Conservation (phyloP, 1,140 invertebrate species). For the Sycophaga agraensis region DNA sequence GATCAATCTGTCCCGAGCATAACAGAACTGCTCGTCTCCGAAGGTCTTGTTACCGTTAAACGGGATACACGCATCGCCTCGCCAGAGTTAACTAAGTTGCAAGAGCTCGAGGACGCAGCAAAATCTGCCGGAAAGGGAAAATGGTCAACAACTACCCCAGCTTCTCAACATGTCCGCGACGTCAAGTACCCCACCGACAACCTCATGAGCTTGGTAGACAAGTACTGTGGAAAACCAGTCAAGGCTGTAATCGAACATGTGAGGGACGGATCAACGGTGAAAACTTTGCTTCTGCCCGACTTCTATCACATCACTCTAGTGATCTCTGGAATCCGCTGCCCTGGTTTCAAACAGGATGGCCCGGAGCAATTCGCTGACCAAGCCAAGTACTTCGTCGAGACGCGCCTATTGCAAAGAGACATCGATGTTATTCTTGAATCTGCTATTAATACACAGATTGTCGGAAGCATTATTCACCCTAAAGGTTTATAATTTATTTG, state of each 20-base stretch:
- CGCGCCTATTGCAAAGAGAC: slow-evolving; percentile 87
- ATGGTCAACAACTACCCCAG: slow-evolving; percentile 63
- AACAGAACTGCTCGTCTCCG: slow-evolving; percentile 80
- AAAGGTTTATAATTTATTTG: slow-evolving; percentile 59
- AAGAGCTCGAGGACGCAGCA: slow-evolving; percentile 89
- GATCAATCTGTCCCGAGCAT: slow-evolving; percentile 82
- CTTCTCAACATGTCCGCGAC: slow-evolving; percentile 73
- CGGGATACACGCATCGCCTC: slow-evolving; percentile 69
- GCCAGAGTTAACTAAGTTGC: slow-evolving; percentile 68
- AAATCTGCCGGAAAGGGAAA: slow-evolving; percentile 85
- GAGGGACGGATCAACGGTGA: slow-evolving; percentile 91
- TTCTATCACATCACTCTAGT: slow-evolving; percentile 90
- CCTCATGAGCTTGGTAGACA: slow-evolving; percentile 79
- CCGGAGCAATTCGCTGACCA: slow-evolving; percentile 77
- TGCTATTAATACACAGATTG: slow-evolving; percentile 88
- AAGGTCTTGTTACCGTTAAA: slow-evolving; percentile 85
- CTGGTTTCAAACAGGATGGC: slow-evolving; percentile 66
- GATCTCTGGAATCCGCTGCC: slow-evolving; percentile 90
- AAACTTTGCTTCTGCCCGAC: slow-evolving; percentile 84
- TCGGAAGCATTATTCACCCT: slow-evolving; percentile 93
- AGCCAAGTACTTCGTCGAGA: slow-evolving; percentile 90
- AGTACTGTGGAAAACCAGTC: slow-evolving; percentile 75
- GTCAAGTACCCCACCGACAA: slow-evolving; percentile 88
- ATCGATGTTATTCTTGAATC: slow-evolving; percentile 91
- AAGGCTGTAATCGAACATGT: slow-evolving; percentile 93